A percentile compares a stretch with the other conserved stretches of the same genome.
Evolutionary conservation across 2,797 vertebrate species (phyloP).

Genomic region (Anas bernieri): DNA sequence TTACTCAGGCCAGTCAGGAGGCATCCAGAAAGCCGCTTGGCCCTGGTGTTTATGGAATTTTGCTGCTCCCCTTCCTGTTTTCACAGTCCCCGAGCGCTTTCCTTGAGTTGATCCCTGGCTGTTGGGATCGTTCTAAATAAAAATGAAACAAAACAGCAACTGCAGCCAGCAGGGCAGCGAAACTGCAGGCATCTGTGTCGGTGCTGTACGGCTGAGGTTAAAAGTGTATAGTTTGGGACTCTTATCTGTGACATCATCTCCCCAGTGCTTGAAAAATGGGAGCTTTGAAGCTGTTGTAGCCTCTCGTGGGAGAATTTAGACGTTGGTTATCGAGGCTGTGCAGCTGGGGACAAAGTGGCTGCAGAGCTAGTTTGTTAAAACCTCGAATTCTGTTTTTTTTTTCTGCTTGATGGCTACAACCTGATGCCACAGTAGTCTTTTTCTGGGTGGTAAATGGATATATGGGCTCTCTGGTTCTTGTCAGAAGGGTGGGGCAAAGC

Average conservation of each 20-base stretch:
- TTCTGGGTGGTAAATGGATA: background rate
- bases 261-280: background rate
- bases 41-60: fast-evolving
- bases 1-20: background rate
- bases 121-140: background rate
- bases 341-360: background rate
- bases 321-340: background rate
- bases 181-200: background rate
- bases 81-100: background rate
- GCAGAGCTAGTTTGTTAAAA: constrained; percentile 7
- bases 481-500: background rate
- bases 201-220: background rate
- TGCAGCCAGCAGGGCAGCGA: background rate
- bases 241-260: background rate
- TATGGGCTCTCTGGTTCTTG: background rate
- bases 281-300: background rate
- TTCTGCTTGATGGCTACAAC: background rate
- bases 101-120: background rate
- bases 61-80: background rate
- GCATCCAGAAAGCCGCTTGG: background rate
- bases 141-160: background rate
- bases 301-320: background rate
- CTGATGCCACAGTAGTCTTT: background rate
- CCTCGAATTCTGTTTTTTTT: background rate
- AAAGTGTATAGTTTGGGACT: background rate